Evolutionary conservation across 1,140 invertebrate genomes (phyloP), one percentile per base, ranked within the genome.

Genomic region (Conopomorpha cramerella): DNA sequence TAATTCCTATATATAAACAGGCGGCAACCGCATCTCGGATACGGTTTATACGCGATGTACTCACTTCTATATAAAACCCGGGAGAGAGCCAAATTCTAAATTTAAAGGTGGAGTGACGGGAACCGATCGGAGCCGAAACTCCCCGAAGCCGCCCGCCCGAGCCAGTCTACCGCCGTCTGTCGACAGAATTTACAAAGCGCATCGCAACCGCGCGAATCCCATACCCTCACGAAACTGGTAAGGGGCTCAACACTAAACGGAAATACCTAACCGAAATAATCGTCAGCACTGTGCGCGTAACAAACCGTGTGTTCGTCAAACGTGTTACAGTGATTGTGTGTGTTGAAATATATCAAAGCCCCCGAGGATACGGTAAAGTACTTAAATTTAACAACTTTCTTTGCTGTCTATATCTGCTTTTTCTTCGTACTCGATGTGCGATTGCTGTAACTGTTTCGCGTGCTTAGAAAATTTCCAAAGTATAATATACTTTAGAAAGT

Each of bases 61-160:
- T 74, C 70, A 74, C 64, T 63, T 52, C 70, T 74, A 74, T 74
- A 74, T 74, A 71, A 74, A 74, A 71, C 70, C 64, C 62, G 66
- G 66, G 66, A 61, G 64, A 66, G 64, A 55, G 70, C 70, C 70
- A 74, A 74, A 63, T 57, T 73, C 70, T 74, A 74, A 70, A 71
- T 55, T 57, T 74, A 74, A 70, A 58, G 62, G 57, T 47, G 47
- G 45, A 10, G 28, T 29, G 28, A 29, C 28, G 28, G n/a, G n/a
- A n/a, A n/a, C 49, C 65, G 67, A 72, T 59, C 51, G 46, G 30
- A 51, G 37, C 61, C 68, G 68, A 70, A 47, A 41, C 49, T 48
- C 31, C 36, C 50, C 67, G 68, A 72, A 50, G 34, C 50, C 61
- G 70, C 66, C 67, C 70, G 65, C 64, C 68, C 64, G 59, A 65